Percentiles rank a stretch among this genome's conserved stretches.
Conservation (phyloP, 2,113 vertebrate genomes). For the Corvus hawaiiensis region DNA sequence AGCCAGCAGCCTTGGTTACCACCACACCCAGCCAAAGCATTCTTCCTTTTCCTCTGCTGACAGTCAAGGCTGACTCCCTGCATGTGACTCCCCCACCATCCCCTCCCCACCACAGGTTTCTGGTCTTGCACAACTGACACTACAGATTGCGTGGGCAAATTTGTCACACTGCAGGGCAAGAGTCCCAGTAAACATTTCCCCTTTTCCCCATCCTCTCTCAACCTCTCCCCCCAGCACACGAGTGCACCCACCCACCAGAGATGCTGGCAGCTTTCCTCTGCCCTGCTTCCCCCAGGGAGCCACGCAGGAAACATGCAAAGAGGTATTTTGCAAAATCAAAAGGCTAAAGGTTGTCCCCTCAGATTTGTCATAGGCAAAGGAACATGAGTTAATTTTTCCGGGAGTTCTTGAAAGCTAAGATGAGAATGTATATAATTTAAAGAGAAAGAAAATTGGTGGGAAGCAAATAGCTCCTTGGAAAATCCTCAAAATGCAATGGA, state of each 20-base stretch:
- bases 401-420: not conserved
- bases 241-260: not conserved
- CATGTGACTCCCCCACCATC: constrained; percentile 40
- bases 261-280: not conserved
- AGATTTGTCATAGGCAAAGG: not conserved
- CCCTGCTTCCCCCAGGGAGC: not conserved
- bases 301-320: not conserved
- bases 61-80: constrained; percentile 48
- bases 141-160: constrained; percentile 32
- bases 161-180: constrained; percentile 25
- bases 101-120: constrained; percentile 56
- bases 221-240: not conserved
- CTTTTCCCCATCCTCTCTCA: constrained; percentile 21
- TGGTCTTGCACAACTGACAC: constrained; percentile 56
- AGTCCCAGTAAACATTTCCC: constrained; percentile 50
- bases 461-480: constrained; percentile 39
- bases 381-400: not conserved
- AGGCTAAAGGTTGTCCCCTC: not conserved
- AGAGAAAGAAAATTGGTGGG: constrained; percentile 1
- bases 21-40: constrained; percentile 18
- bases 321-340: not conserved
- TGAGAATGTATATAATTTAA: constrained; percentile 9
- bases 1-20: constrained; percentile 16
- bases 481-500: constrained; percentile 6
- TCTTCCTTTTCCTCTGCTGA: constrained; percentile 50